These are phyloP conservation scores for Liopterus haemorrhoidalis DNA, from an alignment of 2,888 invertebrate genomes.

Conservation along the genomic window DNA sequence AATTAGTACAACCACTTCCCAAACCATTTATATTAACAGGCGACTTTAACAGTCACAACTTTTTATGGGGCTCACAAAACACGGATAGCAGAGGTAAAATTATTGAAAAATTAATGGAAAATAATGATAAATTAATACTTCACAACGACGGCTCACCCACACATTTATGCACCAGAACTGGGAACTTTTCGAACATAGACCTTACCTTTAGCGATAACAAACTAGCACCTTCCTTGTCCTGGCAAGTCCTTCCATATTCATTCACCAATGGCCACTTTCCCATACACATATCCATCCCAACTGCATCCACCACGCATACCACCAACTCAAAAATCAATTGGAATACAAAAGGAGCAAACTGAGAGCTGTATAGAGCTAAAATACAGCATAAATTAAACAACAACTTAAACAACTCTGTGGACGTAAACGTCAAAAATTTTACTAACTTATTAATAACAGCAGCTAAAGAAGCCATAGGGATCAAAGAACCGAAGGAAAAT, in stretches of 20 bases:
- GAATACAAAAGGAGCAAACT: background rate
- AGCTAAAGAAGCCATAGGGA: background rate
- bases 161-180: constrained; percentile 25
- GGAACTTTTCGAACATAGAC: constrained; percentile 23
- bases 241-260: constrained; percentile 9
- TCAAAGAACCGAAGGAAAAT: background rate
- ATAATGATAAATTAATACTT: constrained; percentile 22
- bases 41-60: constrained; percentile 31
- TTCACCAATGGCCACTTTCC: constrained; percentile 30
- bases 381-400: background rate
- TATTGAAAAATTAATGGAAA: constrained; percentile 25
- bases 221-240: constrained; percentile 15
- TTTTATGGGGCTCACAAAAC: constrained; percentile 26
- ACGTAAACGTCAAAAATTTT: constrained; percentile 1
- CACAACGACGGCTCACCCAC: constrained; percentile 21
- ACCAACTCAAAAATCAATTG: background rate
- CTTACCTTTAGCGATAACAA: constrained; percentile 19
- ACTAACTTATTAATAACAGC: background rate
- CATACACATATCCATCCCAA: constrained; percentile 6
- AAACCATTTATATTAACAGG: too few relatives aligned
- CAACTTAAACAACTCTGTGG: background rate
- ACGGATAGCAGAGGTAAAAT: constrained; percentile 26
- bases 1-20: constrained; percentile 28
- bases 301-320: background rate
- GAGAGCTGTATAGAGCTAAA: background rate